Evolutionary conservation across 1,140 invertebrate species (phyloP).

Genomic region (Cyrtorhinus lividipennis): DNA sequence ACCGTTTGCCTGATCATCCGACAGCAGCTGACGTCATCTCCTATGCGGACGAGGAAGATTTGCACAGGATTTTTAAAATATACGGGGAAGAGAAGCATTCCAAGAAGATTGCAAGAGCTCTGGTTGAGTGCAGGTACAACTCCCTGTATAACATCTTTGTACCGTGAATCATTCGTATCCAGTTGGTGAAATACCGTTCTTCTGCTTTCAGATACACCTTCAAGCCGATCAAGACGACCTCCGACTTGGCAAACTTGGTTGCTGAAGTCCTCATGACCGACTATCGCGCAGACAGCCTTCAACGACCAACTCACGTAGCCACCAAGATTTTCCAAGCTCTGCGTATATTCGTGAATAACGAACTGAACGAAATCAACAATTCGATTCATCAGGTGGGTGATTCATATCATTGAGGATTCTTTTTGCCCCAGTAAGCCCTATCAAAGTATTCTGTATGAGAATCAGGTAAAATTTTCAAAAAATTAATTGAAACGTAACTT

Average conservation of each 20-base stretch:
- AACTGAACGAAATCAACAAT: conserved; percentile 86
- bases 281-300: conserved; percentile 48
- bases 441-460: too few species aligned
- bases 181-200: too few species aligned
- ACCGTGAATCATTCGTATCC: too few species aligned
- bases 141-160: too few species aligned
- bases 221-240: conserved; percentile 63
- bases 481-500: too few species aligned
- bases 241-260: conserved; percentile 67
- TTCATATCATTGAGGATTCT: too few species aligned
- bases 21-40: conserved; percentile 78
- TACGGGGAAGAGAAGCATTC: conserved; percentile 87
- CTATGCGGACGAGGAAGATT: conserved; percentile 55
- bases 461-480: too few species aligned
- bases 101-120: conserved; percentile 70
- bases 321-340: conserved; percentile 91
- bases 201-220: too few species aligned
- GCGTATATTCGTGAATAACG: conserved; percentile 92
- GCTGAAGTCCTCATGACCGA: conserved; percentile 45
- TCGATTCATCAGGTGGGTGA: conserved; percentile 65
- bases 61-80: conserved; percentile 67
- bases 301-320: conserved; percentile 61
- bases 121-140: conserved; percentile 77
- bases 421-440: too few species aligned
- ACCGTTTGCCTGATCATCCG: conserved; percentile 47